These are phyloP conservation scores for Pygmarrhopalites habei DNA, from an alignment of 1,140 invertebrate genomes.

Conservation along the genomic window DNA sequence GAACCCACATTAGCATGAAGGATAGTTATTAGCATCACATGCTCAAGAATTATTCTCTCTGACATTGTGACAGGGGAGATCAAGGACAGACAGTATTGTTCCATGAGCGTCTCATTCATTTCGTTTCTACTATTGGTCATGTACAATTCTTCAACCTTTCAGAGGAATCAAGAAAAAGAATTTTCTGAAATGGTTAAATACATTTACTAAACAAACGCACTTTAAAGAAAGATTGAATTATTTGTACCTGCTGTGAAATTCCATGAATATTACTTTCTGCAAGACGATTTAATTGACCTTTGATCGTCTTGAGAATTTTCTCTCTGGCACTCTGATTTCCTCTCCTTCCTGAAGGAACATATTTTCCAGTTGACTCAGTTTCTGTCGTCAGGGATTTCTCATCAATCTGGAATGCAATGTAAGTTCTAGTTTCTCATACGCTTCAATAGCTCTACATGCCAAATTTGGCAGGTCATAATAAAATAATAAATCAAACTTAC, in stretches of 20 bases:
- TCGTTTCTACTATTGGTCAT: conserved; percentile 67
- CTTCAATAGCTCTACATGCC: not conserved
- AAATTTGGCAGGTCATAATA: not conserved
- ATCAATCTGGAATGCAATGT: not conserved
- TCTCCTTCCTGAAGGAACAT: conserved; percentile 74
- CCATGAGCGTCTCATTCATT: conserved; percentile 68
- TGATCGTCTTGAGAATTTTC: conserved; percentile 65
- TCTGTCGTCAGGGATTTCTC: conserved; percentile 8
- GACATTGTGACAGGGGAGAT: conserved; percentile 57
- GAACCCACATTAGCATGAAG: conserved; percentile 83
- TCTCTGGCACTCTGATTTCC: conserved; percentile 46
- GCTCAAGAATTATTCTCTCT: conserved; percentile 72
- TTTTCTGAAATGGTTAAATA: too few relatives aligned
- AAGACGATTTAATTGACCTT: conserved; percentile 80
- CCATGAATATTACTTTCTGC: conserved; percentile 80
- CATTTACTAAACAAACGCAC: too few relatives aligned
- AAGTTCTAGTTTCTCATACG: not conserved
- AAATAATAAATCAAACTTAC: conserved; percentile 47
- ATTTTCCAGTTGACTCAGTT: conserved; percentile 53
- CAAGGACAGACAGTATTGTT: conserved; percentile 61
- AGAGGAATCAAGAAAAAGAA: too few relatives aligned
- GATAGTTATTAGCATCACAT: conserved; percentile 71
- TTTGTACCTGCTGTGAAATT: conserved; percentile 55
- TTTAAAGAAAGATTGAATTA: conserved; percentile 9
- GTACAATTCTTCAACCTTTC: conserved; percentile 63